Base-by-base conservation (phyloP, 2,888 invertebrate genomes). In the Scaptomyza parva region DNA sequence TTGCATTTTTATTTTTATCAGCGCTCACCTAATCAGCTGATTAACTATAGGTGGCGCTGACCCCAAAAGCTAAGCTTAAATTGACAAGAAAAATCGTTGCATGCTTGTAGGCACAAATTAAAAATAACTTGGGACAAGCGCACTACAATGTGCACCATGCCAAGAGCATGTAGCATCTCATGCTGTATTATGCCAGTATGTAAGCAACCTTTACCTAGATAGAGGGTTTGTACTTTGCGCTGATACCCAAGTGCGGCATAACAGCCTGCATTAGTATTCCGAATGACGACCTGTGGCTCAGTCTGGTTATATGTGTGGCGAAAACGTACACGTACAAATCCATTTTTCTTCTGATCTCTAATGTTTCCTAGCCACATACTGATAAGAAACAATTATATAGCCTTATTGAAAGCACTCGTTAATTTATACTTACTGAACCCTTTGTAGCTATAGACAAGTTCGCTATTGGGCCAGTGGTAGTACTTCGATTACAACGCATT, bases 101-200 rank as follows among this genome's bases (percentile, higher is more conserved):
- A n/a, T n/a, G n/a, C n/a, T n/a, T n/a, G n/a, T n/a, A n/a, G n/a
- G n/a, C n/a, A n/a, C n/a, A n/a, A n/a, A n/a, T n/a, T n/a, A n/a
- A n/a, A n/a, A n/a, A n/a, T n/a, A n/a, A n/a, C n/a, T n/a, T n/a
- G n/a, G n/a, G n/a, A n/a, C n/a, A n/a, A n/a, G n/a, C n/a, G n/a
- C n/a, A n/a, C n/a, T n/a, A n/a, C n/a, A n/a, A n/a, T n/a, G 88
- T 96, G 96, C 88, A 95, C 92, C 89, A 96, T 96, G 0, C 96
- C 96, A 1, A 94, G 84, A 0, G 94, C 94, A 86, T 96, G 96
- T 90, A 96, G 93, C 59, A 96, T 90, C 88, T 96, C 96, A 80
- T 96, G 96, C 11, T 95, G 91, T 0, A 95, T 93, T 0, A 95
- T 95, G 3, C 78, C 88, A 4, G 68, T 20, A 6, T 59, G 28